phyloP scores from a whole-genome alignment of 2,888 invertebrate genomes.

The Campopleginae sp. region DNA sequence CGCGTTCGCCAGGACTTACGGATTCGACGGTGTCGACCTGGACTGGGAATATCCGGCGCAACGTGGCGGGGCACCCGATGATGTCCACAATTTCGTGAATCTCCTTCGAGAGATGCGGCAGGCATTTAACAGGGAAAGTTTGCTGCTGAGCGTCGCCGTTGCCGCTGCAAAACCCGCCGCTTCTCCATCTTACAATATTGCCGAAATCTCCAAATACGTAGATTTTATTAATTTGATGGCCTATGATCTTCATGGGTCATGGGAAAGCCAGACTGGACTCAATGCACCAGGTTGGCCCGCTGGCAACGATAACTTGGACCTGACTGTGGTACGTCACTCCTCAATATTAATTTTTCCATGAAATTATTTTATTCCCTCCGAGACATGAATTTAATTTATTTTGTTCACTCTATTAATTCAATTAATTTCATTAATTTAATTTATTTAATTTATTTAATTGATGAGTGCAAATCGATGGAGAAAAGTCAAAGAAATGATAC shows the following conservation, averaged over 20 bases:
- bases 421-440: too few relatives aligned
- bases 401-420: too few relatives aligned
- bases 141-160: constrained; percentile 83
- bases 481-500: background rate
- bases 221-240: constrained; percentile 90
- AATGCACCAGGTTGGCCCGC: constrained; percentile 88
- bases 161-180: constrained; percentile 85
- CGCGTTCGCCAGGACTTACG: constrained; percentile 85
- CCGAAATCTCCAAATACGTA: constrained; percentile 86
- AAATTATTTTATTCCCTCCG: too few relatives aligned
- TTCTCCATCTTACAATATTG: constrained; percentile 87
- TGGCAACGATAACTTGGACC: constrained; percentile 75
- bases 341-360: too few relatives aligned
- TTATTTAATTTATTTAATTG: too few relatives aligned
- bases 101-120: constrained; percentile 86
- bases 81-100: constrained; percentile 85
- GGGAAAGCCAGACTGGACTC: constrained; percentile 88
- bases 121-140: constrained; percentile 85
- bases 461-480: too few relatives aligned
- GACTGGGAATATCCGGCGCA: constrained; percentile 90
- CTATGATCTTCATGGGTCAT: constrained; percentile 90
- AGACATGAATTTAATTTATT: too few relatives aligned
- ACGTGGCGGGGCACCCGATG: constrained; percentile 85
- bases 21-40: constrained; percentile 89
- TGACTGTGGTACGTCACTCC: constrained; percentile 85